These are phyloP conservation scores for Stenolophus ochropezus DNA, from an alignment of 2,888 invertebrate genomes.

Conservation along the genomic window DNA sequence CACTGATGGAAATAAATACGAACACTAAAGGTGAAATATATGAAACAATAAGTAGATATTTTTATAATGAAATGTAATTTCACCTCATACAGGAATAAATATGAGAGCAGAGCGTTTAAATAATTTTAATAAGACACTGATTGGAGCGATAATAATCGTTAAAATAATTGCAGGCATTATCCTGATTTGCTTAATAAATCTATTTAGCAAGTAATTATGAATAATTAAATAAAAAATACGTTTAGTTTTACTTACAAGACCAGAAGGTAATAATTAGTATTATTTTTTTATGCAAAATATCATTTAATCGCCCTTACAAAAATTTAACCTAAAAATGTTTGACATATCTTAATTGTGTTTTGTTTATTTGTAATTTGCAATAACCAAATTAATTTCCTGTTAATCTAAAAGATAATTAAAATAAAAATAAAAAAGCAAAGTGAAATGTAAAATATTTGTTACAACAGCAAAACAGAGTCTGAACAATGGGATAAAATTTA, in stretches of 20 bases:
- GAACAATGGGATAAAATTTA: conserved; percentile 7
- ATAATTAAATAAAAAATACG: conserved; percentile 50
- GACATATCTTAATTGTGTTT: neutral
- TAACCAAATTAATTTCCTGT: neutral
- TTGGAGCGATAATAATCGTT: conserved; percentile 48
- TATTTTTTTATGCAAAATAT: neutral
- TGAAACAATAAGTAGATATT: conserved; percentile 40
- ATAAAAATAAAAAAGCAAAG: neutral
- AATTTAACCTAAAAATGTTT: neutral
- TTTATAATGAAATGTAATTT: conserved; percentile 50
- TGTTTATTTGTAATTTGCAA: neutral
- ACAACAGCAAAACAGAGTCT: neutral
- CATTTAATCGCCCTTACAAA: too few relatives aligned
- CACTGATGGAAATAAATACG: conserved; percentile 27
- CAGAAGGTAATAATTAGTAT: conserved; percentile 21
- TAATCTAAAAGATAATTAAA: neutral
- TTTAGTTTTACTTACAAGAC: conserved; percentile 34
- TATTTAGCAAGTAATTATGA: conserved; percentile 56
- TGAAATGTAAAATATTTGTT: neutral
- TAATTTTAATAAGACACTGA: conserved; percentile 57
- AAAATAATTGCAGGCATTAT: conserved; percentile 54
- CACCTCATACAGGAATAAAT: conserved; percentile 31
- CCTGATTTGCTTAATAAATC: conserved; percentile 57
- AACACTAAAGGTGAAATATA: conserved; percentile 29
- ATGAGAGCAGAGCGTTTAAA: conserved; percentile 50